Evolutionary conservation across 2,888 invertebrate species (phyloP).

Genomic region (Agonum fuliginosum): DNA sequence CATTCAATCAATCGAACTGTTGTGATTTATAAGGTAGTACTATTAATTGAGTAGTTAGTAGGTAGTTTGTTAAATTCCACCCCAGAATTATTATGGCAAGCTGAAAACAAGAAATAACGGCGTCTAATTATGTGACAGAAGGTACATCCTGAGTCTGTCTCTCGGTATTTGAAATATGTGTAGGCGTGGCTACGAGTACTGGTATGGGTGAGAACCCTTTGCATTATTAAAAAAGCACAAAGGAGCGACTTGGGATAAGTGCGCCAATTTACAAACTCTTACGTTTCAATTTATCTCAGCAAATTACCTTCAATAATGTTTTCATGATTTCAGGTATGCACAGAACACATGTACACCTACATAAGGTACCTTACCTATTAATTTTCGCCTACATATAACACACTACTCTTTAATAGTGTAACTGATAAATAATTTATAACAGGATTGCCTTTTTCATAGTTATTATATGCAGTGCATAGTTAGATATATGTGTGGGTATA

Average conservation of each 20-base stretch:
- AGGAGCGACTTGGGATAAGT: constrained; percentile 32
- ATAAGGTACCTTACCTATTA: neutral
- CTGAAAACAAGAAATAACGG: neutral
- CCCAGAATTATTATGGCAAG: neutral
- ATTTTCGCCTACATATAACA: neutral
- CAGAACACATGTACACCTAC: neutral
- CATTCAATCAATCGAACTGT: too few relatives aligned
- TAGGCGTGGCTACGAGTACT: neutral
- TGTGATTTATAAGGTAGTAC: neutral
- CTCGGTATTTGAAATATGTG: constrained; percentile 29
- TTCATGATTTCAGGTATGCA: neutral
- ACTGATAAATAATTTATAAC: neutral
- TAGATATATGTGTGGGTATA: neutral
- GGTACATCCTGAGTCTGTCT: too few relatives aligned
- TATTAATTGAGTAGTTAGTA: neutral
- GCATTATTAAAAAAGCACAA: constrained; percentile 37
- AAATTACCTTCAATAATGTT: neutral
- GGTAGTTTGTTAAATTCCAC: neutral
- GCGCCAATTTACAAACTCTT: constrained; percentile 35
- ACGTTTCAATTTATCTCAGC: constrained; percentile 25
- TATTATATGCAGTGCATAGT: neutral
- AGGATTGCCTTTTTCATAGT: constrained; percentile 5
- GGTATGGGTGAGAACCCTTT: neutral
- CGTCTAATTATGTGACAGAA: constrained; percentile 5
- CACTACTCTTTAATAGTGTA: neutral